These are phyloP conservation scores for Galleria mellonella DNA, from an alignment of 1,140 invertebrate genomes.

Conservation along the genomic window DNA sequence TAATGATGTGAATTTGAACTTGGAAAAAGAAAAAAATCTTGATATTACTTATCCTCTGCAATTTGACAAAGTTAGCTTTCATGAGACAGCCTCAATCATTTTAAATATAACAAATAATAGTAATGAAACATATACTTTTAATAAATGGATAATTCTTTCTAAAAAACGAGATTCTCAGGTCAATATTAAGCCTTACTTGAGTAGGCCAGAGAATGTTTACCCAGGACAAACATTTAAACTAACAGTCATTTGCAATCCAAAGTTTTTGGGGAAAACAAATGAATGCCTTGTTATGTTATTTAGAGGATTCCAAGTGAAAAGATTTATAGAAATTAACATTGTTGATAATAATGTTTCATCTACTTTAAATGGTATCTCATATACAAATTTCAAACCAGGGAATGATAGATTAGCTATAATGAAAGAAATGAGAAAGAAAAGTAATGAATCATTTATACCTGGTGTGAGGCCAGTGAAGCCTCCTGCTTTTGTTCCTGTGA, in stretches of 20 bases:
- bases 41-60: slow-evolving; percentile 42
- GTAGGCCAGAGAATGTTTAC: slow-evolving; percentile 30
- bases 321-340: slow-evolving; percentile 50
- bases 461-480: slow-evolving; percentile 75
- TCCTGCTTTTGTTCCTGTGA: slow-evolving; percentile 73
- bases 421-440: slow-evolving; percentile 40
- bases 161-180: slow-evolving; percentile 51
- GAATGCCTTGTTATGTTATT: slow-evolving; percentile 53
- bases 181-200: slow-evolving; percentile 42
- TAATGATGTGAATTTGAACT: slow-evolving; percentile 23
- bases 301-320: slow-evolving; percentile 54
- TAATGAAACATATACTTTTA: slow-evolving; percentile 34
- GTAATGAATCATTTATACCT: slow-evolving; percentile 57
- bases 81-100: slow-evolving; percentile 23
- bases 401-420: slow-evolving; percentile 28
- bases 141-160: slow-evolving; percentile 55
- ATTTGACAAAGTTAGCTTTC: slow-evolving; percentile 43
- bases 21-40: slow-evolving; percentile 42
- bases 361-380: slow-evolving; percentile 9
- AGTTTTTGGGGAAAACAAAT: slow-evolving; percentile 48
- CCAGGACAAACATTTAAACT: slow-evolving; percentile 37
- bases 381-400: slow-evolving; percentile 6
- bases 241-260: slow-evolving; percentile 49
- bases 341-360: slow-evolving; percentile 21
- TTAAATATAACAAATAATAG: slow-evolving; percentile 48